A percentile compares a stretch with the other conserved stretches of the same genome.
phyloP scores from a whole-genome alignment of 1,140 invertebrate species.

The Drosophila jambulina region DNA sequence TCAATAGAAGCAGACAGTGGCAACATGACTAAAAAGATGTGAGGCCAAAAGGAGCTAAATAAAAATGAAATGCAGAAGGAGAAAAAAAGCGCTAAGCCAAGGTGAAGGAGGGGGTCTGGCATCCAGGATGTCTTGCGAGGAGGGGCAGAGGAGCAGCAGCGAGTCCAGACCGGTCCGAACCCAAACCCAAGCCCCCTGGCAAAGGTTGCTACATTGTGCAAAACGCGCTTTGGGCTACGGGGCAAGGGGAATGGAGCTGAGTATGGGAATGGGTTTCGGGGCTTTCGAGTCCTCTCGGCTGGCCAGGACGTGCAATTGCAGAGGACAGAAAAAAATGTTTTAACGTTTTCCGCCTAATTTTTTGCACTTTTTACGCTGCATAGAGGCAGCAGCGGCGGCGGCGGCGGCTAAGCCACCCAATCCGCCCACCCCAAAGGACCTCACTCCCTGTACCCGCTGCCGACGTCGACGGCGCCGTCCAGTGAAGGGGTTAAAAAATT shows the following conservation, averaged over 20 bases:
- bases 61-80: constrained; percentile 62
- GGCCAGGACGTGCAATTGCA: constrained; percentile 62
- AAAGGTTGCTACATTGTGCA: constrained; percentile 78
- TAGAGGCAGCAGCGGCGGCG: constrained; percentile 49
- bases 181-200: constrained; percentile 16
- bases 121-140: constrained; percentile 44
- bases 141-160: constrained; percentile 17
- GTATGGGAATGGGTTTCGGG: constrained; percentile 9
- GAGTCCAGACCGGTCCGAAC: constrained; percentile 27
- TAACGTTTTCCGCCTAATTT: constrained; percentile 80
- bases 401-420: constrained; percentile 58
- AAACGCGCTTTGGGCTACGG: constrained; percentile 54
- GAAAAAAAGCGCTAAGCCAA: constrained; percentile 42
- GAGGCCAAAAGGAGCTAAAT: constrained; percentile 61
- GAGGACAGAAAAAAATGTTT: constrained; percentile 47
- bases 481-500: constrained; percentile 79
- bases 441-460: neutral
- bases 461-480: constrained; percentile 35
- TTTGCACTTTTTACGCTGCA: constrained; percentile 66
- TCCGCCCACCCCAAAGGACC: constrained; percentile 8
- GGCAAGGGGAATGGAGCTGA: neutral
- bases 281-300: constrained; percentile 36
- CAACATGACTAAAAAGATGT: constrained; percentile 75
- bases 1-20: constrained; percentile 84
- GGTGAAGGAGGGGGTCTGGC: constrained; percentile 29